Percentiles rank a stretch among this genome's conserved stretches.
Conservation (phyloP, 2,797 vertebrate species). For the Enteromius afrohamiltoni region DNA sequence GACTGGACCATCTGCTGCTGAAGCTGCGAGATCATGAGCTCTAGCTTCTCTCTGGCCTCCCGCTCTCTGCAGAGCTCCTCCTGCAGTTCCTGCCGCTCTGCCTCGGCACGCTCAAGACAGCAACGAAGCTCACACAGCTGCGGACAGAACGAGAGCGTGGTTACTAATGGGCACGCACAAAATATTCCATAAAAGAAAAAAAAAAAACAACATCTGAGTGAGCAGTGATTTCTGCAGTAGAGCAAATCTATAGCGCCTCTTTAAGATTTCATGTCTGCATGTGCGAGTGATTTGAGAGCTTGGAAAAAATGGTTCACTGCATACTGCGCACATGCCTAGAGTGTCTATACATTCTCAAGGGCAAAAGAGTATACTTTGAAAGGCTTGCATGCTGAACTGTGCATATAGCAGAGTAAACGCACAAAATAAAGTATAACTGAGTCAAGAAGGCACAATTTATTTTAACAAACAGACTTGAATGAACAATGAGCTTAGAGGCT, state of each 20-base stretch:
- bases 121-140: constrained; percentile 90
- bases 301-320: background rate
- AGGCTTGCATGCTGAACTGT: background rate
- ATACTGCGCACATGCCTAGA: background rate
- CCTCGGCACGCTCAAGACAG: constrained; percentile 89
- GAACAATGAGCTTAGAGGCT: background rate
- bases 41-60: constrained; percentile 90
- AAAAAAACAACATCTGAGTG: background rate
- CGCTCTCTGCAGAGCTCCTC: constrained; percentile 91
- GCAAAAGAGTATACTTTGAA: background rate
- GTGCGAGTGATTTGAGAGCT: background rate
- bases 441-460: background rate
- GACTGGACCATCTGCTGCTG: constrained; percentile 82
- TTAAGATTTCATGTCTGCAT: background rate
- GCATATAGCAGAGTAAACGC: background rate
- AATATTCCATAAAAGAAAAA: background rate
- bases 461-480: background rate
- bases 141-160: background rate
- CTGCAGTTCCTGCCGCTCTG: constrained; percentile 91
- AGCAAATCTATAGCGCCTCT: background rate
- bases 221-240: background rate
- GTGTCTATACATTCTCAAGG: background rate
- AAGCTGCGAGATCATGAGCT: constrained; percentile 89
- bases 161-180: constrained; percentile 2
- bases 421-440: background rate